These are phyloP conservation scores for Ictalurus furcatus DNA, from an alignment of 2,113 vertebrate genomes.

Conservation along the genomic window DNA sequence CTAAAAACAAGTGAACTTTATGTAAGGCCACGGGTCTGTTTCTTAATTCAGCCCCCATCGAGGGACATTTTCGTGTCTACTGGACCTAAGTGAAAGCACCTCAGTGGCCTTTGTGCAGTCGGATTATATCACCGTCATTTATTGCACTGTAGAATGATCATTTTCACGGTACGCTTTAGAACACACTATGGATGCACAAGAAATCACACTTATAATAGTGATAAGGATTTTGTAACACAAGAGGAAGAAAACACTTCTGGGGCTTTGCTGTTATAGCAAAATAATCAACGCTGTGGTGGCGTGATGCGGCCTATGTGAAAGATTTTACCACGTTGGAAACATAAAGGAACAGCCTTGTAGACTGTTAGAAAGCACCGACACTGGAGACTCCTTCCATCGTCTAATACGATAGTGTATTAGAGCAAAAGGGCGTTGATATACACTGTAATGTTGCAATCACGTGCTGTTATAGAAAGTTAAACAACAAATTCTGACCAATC, in stretches of 20 bases:
- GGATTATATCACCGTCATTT: slow-evolving; percentile 2
- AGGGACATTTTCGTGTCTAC: slow-evolving; percentile 13
- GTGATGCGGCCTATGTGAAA: not conserved
- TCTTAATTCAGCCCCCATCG: not conserved
- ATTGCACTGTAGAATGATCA: not conserved
- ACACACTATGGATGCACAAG: not conserved
- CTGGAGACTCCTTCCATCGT: not conserved
- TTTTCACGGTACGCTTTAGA: not conserved
- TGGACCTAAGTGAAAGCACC: slow-evolving; percentile 25
- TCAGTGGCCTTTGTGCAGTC: slow-evolving; percentile 19
- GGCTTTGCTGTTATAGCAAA: not conserved
- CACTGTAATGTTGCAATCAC: too few relatives aligned
- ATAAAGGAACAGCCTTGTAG: not conserved
- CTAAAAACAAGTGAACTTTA: slow-evolving; percentile 60
- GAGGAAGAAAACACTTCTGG: not conserved
- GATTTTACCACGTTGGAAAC: not conserved
- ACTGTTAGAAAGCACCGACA: not conserved
- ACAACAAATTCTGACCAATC: not conserved
- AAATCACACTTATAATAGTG: not conserved
- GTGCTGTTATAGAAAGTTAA: not conserved
- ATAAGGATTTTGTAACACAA: not conserved
- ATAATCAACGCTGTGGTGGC: not conserved
- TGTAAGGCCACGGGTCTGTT: slow-evolving; percentile 39
- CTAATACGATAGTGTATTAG: not conserved
- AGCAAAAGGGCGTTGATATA: not conserved